phyloP scores from a whole-genome alignment of 2,888 invertebrate species.

The Tiliacea aurago region DNA sequence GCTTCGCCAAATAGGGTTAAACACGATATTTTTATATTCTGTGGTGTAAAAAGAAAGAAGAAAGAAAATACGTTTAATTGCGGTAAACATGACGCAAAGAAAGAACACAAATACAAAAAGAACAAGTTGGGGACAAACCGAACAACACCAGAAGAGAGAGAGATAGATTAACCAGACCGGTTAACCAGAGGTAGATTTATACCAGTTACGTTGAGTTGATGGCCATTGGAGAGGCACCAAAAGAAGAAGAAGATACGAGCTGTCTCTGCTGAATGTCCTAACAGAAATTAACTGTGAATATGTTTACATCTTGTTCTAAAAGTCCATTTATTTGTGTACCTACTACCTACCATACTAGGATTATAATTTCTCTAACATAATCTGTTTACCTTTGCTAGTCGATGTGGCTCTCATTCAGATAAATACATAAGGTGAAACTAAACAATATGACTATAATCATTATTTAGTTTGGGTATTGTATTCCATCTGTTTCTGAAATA shows the following conservation, averaged over 20 bases:
- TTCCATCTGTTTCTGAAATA: neutral
- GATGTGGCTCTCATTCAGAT: neutral
- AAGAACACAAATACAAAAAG: no score
- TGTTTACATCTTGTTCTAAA: neutral
- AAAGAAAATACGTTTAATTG: no score
- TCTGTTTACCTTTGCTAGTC: neutral
- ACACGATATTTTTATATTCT: neutral
- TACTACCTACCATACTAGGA: no score
- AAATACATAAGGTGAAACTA: neutral
- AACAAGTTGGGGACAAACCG: no score
- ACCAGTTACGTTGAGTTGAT: neutral
- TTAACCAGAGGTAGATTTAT: neutral
- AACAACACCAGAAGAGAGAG: no score
- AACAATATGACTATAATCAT: neutral
- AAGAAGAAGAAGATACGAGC: neutral
- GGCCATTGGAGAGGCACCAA: neutral
- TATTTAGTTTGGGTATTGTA: no score
- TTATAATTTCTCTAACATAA: neutral
- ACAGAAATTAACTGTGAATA: neutral
- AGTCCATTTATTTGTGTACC: neutral
- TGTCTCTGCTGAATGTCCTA: neutral
- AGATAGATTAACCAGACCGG: no score
- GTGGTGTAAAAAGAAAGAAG: no score
- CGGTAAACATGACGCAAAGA: no score
- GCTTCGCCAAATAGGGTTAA: neutral